These are phyloP conservation scores for Diarsia rubi DNA, from an alignment of 2,888 invertebrate genomes.

Conservation along the genomic window DNA sequence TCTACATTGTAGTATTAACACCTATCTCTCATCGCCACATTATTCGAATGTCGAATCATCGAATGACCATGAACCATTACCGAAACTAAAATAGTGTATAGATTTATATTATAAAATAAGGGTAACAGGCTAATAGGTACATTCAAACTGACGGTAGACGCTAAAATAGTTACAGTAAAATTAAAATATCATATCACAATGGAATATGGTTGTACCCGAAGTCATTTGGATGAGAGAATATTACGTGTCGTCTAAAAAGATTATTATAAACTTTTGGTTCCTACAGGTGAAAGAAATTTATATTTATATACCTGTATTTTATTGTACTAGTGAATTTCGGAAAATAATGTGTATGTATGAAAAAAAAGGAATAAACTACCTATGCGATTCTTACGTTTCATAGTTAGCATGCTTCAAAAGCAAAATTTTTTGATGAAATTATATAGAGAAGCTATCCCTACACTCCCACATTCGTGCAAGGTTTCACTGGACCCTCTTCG, in stretches of 20 bases:
- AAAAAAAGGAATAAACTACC: conserved; percentile 36
- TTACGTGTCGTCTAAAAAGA: conserved; percentile 41
- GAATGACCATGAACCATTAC: conserved; percentile 50
- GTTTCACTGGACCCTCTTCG: conserved; percentile 70
- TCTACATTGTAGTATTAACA: conserved; percentile 33
- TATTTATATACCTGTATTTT: conserved; percentile 40
- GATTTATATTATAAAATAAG: conserved; percentile 35
- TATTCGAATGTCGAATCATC: conserved; percentile 27
- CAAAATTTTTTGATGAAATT: conserved; percentile 68
- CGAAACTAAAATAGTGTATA: conserved; percentile 43
- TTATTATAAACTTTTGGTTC: conserved; percentile 39
- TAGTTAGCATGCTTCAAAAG: conserved; percentile 77
- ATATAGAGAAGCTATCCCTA: conserved; percentile 79
- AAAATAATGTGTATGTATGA: conserved; percentile 40
- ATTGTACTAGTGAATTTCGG: conserved; percentile 45
- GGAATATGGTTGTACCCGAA: conserved; percentile 16
- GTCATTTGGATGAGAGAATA: conserved; percentile 59
- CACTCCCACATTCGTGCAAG: conserved; percentile 80
- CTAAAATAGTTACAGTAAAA: conserved; percentile 31
- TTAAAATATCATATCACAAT: conserved; percentile 28
- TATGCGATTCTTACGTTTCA: conserved; percentile 57
- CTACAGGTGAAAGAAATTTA: conserved; percentile 42
- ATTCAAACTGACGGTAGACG: conserved; percentile 37
- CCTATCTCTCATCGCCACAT: conserved; percentile 56
- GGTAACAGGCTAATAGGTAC: conserved; percentile 14